Evolutionary conservation across 2,888 invertebrate species (phyloP).

Genomic region (Lymantria monacha): DNA sequence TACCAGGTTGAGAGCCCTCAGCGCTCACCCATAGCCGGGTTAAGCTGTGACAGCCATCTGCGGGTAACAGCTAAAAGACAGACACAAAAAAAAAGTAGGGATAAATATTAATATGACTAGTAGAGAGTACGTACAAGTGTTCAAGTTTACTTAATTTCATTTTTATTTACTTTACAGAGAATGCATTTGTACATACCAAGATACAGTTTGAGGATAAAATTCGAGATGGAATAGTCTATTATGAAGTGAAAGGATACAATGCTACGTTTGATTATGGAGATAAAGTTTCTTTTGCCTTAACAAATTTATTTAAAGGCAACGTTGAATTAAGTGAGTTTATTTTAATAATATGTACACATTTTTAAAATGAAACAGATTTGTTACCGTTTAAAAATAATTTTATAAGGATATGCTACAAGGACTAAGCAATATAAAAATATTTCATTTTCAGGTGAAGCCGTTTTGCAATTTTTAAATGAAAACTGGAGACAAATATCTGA

Average conservation of each 20-base stretch:
- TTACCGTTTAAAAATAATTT: background rate
- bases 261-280: slow-evolving; percentile 45
- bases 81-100: too few relatives aligned
- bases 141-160: background rate
- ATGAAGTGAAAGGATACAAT: slow-evolving; percentile 45
- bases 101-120: too few relatives aligned
- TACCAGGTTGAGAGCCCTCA: too few relatives aligned
- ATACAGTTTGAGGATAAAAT: slow-evolving; percentile 47
- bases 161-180: slow-evolving; percentile 36
- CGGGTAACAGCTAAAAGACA: too few relatives aligned
- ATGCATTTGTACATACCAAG: slow-evolving; percentile 36
- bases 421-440: too few relatives aligned
- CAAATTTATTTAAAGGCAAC: slow-evolving; percentile 62
- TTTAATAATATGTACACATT: background rate
- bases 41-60: too few relatives aligned
- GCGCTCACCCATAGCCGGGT: too few relatives aligned
- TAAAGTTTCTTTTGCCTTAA: slow-evolving; percentile 47
- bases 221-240: slow-evolving; percentile 52
- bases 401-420: too few relatives aligned
- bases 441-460: slow-evolving; percentile 52
- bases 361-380: background rate
- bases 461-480: slow-evolving; percentile 57
- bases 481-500: slow-evolving; percentile 58
- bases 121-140: background rate
- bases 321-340: slow-evolving; percentile 57